These are phyloP conservation scores for Megalopta genalis DNA, from an alignment of 1,140 invertebrate species.

Conservation along the genomic window DNA sequence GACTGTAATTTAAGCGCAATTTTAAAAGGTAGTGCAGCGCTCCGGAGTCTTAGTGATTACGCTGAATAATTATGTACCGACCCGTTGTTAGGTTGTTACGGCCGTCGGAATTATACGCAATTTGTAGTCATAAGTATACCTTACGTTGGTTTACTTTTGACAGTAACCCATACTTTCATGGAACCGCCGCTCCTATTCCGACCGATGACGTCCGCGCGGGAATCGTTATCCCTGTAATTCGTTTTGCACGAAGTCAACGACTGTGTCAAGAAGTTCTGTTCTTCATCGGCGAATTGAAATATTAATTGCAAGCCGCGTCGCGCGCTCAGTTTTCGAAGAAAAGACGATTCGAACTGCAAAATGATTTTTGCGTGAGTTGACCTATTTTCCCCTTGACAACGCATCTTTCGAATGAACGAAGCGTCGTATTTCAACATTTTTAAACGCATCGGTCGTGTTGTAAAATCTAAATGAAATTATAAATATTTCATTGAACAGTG, in stretches of 20 bases:
- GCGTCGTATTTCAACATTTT: no score
- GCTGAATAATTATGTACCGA: constrained; percentile 54
- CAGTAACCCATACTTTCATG: constrained; percentile 57
- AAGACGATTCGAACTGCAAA: no score
- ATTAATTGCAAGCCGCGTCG: no score
- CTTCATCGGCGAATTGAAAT: neutral
- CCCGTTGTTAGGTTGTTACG: constrained; percentile 60
- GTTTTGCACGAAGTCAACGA: neutral
- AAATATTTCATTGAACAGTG: no score
- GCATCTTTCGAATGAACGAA: no score
- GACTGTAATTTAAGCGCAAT: constrained; percentile 60
- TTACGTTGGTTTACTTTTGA: constrained; percentile 58
- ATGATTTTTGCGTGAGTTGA: no score
- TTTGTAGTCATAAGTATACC: constrained; percentile 56
- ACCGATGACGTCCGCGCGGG: constrained; percentile 23
- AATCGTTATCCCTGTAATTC: constrained; percentile 39
- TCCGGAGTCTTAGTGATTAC: constrained; percentile 43
- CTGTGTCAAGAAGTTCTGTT: constrained; percentile 32
- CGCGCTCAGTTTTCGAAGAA: no score
- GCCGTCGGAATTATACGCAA: constrained; percentile 61
- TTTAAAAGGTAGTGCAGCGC: constrained; percentile 46
- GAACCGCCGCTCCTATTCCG: constrained; percentile 38
- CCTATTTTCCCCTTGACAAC: no score
- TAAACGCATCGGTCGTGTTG: no score
- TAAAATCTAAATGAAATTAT: no score